Evolutionary conservation across 2,888 invertebrate species (phyloP).

Genomic region (Cecidostiba fungosa): DNA sequence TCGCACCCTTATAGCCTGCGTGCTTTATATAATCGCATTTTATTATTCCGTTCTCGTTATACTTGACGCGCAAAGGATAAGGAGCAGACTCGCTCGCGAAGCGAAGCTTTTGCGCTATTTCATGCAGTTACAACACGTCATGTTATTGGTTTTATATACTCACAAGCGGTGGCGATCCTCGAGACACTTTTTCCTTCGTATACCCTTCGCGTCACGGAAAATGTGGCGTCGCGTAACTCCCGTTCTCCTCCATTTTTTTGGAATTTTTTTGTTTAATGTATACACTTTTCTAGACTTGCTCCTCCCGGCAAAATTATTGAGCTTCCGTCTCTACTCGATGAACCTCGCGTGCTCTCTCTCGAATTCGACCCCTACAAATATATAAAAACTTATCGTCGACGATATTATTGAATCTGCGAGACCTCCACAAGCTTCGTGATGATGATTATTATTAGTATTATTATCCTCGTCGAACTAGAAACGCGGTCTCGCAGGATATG

Average conservation of each 20-base stretch:
- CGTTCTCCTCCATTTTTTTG: background rate
- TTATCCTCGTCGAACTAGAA: constrained; percentile 28
- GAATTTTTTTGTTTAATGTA: background rate
- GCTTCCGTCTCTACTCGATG: constrained; percentile 23
- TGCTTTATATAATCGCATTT: background rate
- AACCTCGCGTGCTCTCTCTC: constrained; percentile 35
- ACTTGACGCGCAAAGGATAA: background rate
- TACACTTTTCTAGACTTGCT: background rate
- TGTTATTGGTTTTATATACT: constrained; percentile 12
- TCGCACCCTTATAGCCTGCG: background rate
- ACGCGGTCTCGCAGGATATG: constrained; percentile 55
- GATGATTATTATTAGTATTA: background rate
- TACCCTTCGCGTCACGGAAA: background rate
- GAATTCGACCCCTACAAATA: constrained; percentile 59
- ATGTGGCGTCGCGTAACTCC: background rate
- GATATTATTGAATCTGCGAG: constrained; percentile 51
- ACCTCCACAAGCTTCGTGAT: constrained; percentile 15
- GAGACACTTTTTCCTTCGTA: constrained; percentile 30
- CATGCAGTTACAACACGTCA: constrained; percentile 15
- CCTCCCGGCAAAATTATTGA: background rate
- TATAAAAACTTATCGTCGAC: constrained; percentile 61
- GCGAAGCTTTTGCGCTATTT: constrained; percentile 30
- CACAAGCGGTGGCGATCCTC: constrained; percentile 8
- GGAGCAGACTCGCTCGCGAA: background rate
- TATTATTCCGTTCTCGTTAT: background rate